Base-by-base conservation (phyloP, 1,140 invertebrate species). In the roundworm (Caenorhabditis elegans) region DNA sequence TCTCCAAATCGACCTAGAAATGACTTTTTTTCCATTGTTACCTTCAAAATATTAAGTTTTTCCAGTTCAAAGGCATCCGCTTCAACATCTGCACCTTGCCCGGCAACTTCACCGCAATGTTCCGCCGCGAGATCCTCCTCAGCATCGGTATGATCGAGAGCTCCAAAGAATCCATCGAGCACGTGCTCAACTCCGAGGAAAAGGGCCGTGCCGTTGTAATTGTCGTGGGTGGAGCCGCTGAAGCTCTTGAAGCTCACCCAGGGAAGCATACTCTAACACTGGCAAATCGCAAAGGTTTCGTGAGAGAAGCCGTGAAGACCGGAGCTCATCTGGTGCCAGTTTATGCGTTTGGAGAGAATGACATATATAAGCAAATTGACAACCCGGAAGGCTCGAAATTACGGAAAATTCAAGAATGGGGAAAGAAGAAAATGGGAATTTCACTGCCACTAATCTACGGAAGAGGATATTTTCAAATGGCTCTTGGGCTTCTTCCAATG, bases 281-380 rank as follows among this genome's bases (percentile, higher is more conserved):
- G 0, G 86, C 85, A 28, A 87, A 83, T 26, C 83, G 90, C 34
- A 91, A 91, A 85, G 91, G 91, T 15, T 91, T 91, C 79, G 84
- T 90, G 31, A 86, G 88, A 79, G 77, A 91, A 17, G 91, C 90
- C 43, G 46, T 91, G 5, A 86, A 86, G 78, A 86, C 88, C 76
- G 83, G 86, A 34, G 88, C 90, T 24, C 83, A 83, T 81, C 77
- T 91, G 17, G 90, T 91, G 2, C 91, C 91, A 19, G 95, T 95
- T 94, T 95, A 89, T 92, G 91, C 88, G 22, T 98, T 97, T 90
- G 95, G 95, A 0, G 96, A 98, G 90, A 95, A 94, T 17, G 95
- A 97, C 86, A 89, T 96, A 0, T 97, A 93, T 90, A 92, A 93
- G 83, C 95, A 96, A 47, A 86, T 94, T 4, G 86, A 92, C 19